Evolutionary conservation across 2,113 vertebrate genomes (phyloP).

Genomic region (Psophia crepitans): DNA sequence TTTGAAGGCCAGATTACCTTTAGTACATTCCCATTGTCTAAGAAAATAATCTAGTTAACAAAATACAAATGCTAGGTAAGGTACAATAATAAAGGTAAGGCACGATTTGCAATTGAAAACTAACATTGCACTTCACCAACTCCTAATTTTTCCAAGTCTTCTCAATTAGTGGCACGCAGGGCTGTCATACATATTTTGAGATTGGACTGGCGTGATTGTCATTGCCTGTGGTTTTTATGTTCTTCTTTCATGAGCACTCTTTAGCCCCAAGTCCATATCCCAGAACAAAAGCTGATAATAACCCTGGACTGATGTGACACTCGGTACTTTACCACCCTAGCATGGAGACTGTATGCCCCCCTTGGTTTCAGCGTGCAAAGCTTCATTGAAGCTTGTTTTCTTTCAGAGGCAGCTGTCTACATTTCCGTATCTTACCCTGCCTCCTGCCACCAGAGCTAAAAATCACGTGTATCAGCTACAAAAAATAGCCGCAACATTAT

Average conservation of each 20-base stretch:
- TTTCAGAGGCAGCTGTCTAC: slow-evolving; percentile 16
- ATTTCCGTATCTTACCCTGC: slow-evolving; percentile 13
- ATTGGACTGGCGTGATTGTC: neutral
- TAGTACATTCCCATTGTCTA: neutral
- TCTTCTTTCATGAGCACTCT: neutral
- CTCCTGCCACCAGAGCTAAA: neutral
- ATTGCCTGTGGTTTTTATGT: neutral
- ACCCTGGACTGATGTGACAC: neutral
- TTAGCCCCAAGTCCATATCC: neutral
- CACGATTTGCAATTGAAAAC: neutral
- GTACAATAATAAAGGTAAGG: neutral
- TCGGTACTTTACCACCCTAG: neutral
- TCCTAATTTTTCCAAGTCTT: neutral
- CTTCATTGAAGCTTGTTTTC: slow-evolving; percentile 43
- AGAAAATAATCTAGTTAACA: neutral
- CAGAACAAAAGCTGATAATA: neutral
- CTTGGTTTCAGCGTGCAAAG: slow-evolving; percentile 22
- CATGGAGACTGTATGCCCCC: neutral
- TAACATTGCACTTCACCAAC: neutral
- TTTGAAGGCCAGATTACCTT: neutral
- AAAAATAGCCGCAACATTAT: neutral
- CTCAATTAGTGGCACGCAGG: neutral
- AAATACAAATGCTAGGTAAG: neutral
- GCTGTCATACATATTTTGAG: neutral
- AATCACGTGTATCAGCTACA: neutral